These are phyloP conservation scores for Lipotes vexillifer DNA, from an alignment of 2,113 vertebrate genomes.

Conservation along the genomic window DNA sequence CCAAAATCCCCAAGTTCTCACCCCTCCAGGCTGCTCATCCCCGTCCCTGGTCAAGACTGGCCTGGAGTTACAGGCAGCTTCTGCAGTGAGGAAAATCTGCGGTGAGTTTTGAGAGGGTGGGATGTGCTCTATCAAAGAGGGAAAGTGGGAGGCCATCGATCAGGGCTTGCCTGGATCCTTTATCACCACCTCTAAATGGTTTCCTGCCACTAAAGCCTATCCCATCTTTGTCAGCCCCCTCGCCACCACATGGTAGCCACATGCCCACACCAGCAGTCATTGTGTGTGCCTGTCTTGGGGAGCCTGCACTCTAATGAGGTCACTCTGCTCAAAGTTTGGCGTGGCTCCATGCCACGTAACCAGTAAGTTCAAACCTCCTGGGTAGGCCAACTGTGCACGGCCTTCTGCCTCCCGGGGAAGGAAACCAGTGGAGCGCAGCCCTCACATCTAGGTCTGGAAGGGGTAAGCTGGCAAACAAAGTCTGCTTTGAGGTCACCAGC, in stretches of 20 bases:
- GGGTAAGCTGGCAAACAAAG: neutral
- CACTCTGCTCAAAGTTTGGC: neutral
- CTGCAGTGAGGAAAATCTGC: neutral
- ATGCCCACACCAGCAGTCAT: accelerated
- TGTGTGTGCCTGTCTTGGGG: too few species aligned
- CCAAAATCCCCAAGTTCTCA: neutral
- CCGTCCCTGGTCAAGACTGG: too few species aligned
- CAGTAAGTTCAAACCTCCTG: neutral
- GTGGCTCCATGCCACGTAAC: neutral
- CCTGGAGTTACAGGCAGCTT: neutral
- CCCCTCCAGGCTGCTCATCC: neutral
- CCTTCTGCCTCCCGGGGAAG: neutral
- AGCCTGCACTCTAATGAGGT: neutral
- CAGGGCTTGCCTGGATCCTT: neutral
- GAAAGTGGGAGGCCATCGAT: neutral
- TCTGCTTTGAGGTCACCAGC: neutral
- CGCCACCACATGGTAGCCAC: accelerated
- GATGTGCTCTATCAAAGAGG: neutral
- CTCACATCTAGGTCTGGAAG: neutral
- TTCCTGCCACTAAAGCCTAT: neutral
- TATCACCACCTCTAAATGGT: neutral
- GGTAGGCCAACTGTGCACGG: neutral
- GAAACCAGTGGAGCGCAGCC: neutral
- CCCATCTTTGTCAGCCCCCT: accelerated
- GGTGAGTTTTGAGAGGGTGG: neutral